Conservation (phyloP, 2,797 vertebrate genomes). For the Falco naumanni region DNA sequence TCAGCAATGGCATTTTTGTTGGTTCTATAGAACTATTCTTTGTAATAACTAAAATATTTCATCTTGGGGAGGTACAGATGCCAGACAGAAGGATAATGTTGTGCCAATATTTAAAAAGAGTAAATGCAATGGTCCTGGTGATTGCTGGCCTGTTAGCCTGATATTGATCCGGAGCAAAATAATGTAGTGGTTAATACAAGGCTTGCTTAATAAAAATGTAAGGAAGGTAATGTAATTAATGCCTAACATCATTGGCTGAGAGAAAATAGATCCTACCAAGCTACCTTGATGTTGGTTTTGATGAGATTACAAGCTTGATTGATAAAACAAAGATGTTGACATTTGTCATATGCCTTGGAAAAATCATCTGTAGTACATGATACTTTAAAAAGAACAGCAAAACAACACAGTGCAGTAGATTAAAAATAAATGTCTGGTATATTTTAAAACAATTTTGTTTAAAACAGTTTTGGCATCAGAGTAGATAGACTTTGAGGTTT, state of each 20-base stretch:
- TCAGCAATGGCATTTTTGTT: neutral
- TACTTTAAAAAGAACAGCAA: neutral
- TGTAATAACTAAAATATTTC: neutral
- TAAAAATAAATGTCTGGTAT: neutral
- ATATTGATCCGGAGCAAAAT: slow-evolving; percentile 28
- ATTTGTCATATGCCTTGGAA: neutral
- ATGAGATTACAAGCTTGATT: slow-evolving; percentile 7
- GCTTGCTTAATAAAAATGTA: slow-evolving; percentile 22
- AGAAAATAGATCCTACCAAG: neutral
- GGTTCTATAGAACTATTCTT: neutral
- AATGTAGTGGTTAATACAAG: slow-evolving; percentile 11
- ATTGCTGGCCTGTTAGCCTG: slow-evolving; percentile 22
- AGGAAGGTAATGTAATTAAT: slow-evolving; percentile 33
- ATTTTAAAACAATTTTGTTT: neutral
- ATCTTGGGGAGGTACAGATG: neutral
- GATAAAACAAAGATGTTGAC: neutral
- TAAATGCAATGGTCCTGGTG: neutral
- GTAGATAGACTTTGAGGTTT: neutral
- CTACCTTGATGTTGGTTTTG: neutral
- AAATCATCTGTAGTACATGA: neutral
- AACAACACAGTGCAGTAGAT: neutral
- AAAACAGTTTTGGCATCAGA: neutral
- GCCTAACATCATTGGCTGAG: neutral
- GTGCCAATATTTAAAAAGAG: neutral
- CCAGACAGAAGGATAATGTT: neutral